A percentile compares a stretch with the other conserved stretches of the same genome.
Conservation (phyloP, 2,888 invertebrate species). For the Heliconius ismenius region DNA sequence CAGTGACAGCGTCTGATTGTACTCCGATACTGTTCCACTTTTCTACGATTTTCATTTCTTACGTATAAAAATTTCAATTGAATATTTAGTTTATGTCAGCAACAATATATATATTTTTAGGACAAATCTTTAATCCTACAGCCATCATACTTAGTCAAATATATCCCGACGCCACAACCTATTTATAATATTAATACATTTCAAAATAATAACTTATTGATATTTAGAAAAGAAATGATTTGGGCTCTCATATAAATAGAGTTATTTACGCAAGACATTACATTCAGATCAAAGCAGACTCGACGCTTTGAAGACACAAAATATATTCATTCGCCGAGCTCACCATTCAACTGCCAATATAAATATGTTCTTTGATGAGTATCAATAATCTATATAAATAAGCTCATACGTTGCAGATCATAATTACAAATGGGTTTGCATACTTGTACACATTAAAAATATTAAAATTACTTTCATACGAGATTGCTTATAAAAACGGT, state of each 20-base stretch:
- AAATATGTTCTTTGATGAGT: slow-evolving; percentile 20
- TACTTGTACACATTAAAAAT: neutral
- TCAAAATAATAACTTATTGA: neutral
- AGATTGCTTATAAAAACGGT: too few species aligned
- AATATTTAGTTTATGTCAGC: too few species aligned
- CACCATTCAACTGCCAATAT: neutral
- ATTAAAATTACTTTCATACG: neutral
- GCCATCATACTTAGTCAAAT: too few species aligned
- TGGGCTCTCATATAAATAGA: neutral
- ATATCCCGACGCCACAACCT: too few species aligned
- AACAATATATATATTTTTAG: too few species aligned
- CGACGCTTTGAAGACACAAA: slow-evolving; percentile 19
- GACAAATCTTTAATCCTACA: too few species aligned
- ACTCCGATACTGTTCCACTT: too few species aligned
- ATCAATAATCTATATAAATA: slow-evolving; percentile 2
- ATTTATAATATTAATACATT: neutral
- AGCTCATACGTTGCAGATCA: neutral
- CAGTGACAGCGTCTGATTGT: too few species aligned
- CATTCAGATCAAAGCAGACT: slow-evolving; percentile 14
- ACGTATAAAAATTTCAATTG: too few species aligned
- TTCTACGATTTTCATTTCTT: too few species aligned
- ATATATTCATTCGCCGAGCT: neutral
- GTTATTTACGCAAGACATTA: slow-evolving; percentile 10
- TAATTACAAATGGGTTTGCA: neutral
- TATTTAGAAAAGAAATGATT: slow-evolving; percentile 13